Percentiles rank a stretch among this genome's conserved stretches.
These are phyloP conservation scores for Phortica variegata DNA, from an alignment of 1,140 invertebrate species.

Conservation along the genomic window DNA sequence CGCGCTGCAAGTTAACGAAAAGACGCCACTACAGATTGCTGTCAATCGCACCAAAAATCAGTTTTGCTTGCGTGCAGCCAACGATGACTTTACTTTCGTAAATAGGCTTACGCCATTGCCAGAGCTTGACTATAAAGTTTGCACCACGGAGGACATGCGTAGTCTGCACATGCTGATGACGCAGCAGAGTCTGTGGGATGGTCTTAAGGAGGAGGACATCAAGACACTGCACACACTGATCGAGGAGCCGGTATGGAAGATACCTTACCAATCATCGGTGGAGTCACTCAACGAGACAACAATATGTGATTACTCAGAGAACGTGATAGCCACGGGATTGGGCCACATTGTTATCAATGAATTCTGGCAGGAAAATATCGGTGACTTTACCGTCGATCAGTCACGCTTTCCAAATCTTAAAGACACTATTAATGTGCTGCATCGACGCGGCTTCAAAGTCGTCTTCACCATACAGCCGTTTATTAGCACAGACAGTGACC, in stretches of 20 bases:
- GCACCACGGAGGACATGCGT: conserved; percentile 76
- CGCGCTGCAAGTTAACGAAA: conserved; percentile 73
- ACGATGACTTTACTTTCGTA: conserved; percentile 76
- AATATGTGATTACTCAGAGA: conserved; percentile 79
- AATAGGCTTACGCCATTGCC: conserved; percentile 66
- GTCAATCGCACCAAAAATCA: conserved; percentile 68
- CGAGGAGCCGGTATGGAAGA: conserved; percentile 82
- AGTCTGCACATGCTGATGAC: conserved; percentile 69
- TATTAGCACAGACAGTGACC: conserved; percentile 79
- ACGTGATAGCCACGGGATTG: conserved; percentile 73
- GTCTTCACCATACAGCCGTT: conserved; percentile 83
- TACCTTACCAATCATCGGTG: conserved; percentile 66
- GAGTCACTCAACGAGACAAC: conserved; percentile 66
- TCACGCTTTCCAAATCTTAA: conserved; percentile 73
- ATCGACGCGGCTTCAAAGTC: conserved; percentile 80
- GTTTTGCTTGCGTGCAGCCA: conserved; percentile 73
- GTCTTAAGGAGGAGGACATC: conserved; percentile 73
- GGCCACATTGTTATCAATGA: conserved; percentile 82
- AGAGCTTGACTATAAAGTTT: conserved; percentile 81
- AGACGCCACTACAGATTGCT: conserved; percentile 76
- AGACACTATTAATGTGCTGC: conserved; percentile 77
- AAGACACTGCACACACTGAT: conserved; percentile 72
- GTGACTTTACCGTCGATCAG: conserved; percentile 74
- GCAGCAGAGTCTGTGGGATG: conserved; percentile 78
- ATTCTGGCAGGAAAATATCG: conserved; percentile 79